Evolutionary conservation across 2,797 vertebrate species (phyloP), one percentile per base, ranked within the genome.

Genomic region (Malacoraja senta): DNA sequence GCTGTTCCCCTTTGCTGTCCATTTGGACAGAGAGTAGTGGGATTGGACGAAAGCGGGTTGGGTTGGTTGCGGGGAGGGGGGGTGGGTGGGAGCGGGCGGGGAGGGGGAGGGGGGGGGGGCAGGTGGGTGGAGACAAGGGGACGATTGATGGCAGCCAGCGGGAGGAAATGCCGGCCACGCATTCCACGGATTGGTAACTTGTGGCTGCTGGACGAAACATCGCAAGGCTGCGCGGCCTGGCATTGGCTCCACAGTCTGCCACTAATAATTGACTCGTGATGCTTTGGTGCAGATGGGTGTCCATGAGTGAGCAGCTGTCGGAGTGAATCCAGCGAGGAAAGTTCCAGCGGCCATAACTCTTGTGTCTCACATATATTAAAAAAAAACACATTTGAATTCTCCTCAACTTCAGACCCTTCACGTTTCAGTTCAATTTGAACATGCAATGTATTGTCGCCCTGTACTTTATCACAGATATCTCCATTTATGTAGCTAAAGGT

Each of bases 11-110:
- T 35, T 68, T 88, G 63, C 84, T 88, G 84, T 68, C 84, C 84
- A 88, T 88, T 88, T 88, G 84, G 84, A 88, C 84, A 88, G 17
- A 35, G n/a, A 88, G 63, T 88, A 35, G 84, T 88, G 1, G n/a
- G 61, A 32, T 21, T 68, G 61, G 84, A 88, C 65, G 65, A 68
- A 88, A 35, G 84, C 84, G 10, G 32, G n/a, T 68, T 88, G 63
- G 84, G 19, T 68, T 88, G 84, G 84, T 8, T 68, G 21, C n/a
- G 26, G 58, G 58, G 83, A 58, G 29, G 38, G 79, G 79, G 19
- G 79, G 78, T 35, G 19, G 79, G 78, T 35, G 32, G 78, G 19
- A 26, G 24, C 71, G 71, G 71, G 71, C 71, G 80, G 1, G 9
- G 44, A 12, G 61, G 13, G 35, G 10, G 81, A 24, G 53, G 83